Evolutionary conservation across 2,888 invertebrate genomes (phyloP), one percentile per base, ranked within the genome.

Genomic region (Ormia ochracea): DNA sequence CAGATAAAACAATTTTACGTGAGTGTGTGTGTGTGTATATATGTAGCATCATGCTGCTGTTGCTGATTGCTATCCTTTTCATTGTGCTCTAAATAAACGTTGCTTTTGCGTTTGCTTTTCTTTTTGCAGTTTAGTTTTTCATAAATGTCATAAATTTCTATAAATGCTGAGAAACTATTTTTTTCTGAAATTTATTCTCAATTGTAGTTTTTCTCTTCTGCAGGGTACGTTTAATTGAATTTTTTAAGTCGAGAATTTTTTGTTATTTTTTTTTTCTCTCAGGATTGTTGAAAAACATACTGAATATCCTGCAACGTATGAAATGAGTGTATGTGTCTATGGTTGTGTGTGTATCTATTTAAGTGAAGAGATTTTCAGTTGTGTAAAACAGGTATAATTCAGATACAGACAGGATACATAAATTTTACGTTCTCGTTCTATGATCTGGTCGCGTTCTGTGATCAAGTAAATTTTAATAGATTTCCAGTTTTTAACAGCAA

Each of bases 81-180:
- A n/a, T 74, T 65, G 21, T 65, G 9, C 38, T 56, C 26, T 63
- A 26, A 31, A 63, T 26, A 52, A 17, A 28, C 23, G 17, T 58
- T 59, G 31, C 43, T 36, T 56, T 56, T 41, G 41, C 12, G 0
- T 14, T 17, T 19, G 1, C 9, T 41, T 26, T 26, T 36, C n/a
- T n/a, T 54, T 45, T 38, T 54, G 26, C 12, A 65, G 45, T 48
- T 74, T 65, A 58, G 65, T 28, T 65, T 65, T 65, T 48, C 61
- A 76, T 69, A 69, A 69, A 76, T 76, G 76, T 76, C 76, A 76
- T 76, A 76, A 76, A 76, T 76, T 69, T 63, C 69, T 69, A 76
- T 76, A 61, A 69, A 69, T 76, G 76, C 69, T 50, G 31, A 68
- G 69, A 69, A 28, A 38, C n/a, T 26, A 43, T 6, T 58, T 31